phyloP scores from a whole-genome alignment of 2,888 invertebrate genomes.

The Polietes domitor region DNA sequence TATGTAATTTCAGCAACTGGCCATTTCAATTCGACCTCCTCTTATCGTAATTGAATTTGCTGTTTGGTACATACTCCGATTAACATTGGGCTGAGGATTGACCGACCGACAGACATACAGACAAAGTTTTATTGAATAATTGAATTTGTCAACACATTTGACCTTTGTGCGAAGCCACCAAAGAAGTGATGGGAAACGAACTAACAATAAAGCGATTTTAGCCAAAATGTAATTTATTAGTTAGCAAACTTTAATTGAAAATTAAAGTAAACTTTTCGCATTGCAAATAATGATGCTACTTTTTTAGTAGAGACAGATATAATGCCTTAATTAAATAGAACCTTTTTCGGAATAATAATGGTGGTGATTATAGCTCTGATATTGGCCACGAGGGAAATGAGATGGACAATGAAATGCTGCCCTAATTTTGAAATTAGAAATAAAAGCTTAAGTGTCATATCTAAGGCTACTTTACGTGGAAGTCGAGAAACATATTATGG shows the following conservation, averaged over 20 bases:
- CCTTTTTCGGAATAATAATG: not conserved
- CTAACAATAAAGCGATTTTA: not conserved
- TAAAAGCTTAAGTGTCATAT: too few relatives aligned
- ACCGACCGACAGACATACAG: not conserved
- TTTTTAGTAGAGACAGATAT: not conserved
- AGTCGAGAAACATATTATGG: too few relatives aligned
- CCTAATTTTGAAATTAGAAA: not conserved
- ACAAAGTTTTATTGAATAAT: slow-evolving; percentile 20
- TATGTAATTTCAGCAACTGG: slow-evolving; percentile 41
- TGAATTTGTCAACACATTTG: slow-evolving; percentile 18
- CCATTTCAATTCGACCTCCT: slow-evolving; percentile 32
- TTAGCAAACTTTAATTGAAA: slow-evolving; percentile 50
- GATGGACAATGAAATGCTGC: not conserved
- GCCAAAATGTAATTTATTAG: slow-evolving; percentile 42
- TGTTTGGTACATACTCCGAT: not conserved
- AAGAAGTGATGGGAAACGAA: slow-evolving; percentile 3
- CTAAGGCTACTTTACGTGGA: too few relatives aligned
- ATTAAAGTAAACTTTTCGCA: not conserved
- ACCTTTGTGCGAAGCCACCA: slow-evolving; percentile 1
- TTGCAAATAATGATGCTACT: not conserved
- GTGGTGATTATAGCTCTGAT: not conserved
- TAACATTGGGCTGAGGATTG: not conserved
- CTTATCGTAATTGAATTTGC: slow-evolving; percentile 42
- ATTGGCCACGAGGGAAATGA: not conserved
- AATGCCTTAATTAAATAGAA: not conserved